These are phyloP conservation scores for Electrona antarctica DNA, from an alignment of 2,113 vertebrate species.

Conservation along the genomic window DNA sequence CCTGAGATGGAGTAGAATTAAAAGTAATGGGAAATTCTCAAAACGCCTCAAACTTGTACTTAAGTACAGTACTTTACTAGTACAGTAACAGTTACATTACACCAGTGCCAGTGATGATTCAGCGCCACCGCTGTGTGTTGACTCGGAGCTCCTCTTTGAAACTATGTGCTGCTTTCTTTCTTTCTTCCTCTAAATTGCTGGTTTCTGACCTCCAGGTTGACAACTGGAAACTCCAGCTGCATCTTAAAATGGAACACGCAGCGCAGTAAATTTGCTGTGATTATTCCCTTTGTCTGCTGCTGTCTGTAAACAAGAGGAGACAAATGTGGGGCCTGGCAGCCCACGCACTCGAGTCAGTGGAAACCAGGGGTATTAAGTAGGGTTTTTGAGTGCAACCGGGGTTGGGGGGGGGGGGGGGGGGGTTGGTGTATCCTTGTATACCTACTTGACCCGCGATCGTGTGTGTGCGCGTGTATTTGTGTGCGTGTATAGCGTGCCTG, in stretches of 20 bases:
- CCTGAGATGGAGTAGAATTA: too few relatives aligned
- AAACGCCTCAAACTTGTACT: too few relatives aligned
- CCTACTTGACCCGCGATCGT: not conserved
- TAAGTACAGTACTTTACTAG: too few relatives aligned
- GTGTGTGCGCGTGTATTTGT: conserved; percentile 1
- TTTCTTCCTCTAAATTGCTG: conserved; percentile 59
- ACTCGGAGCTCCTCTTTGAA: conserved; percentile 56
- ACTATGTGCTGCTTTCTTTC: conserved; percentile 2
- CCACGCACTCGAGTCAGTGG: conserved; percentile 30
- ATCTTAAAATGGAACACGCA: conserved; percentile 40
- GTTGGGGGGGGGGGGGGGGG: not conserved
- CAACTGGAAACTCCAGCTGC: conserved; percentile 53
- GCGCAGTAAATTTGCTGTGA: conserved; percentile 58
- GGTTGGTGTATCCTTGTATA: not conserved
- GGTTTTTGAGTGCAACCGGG: not conserved
- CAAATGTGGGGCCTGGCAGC: conserved; percentile 35
- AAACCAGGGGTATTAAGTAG: conserved; percentile 4
- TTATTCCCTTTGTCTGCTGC: conserved; percentile 42
- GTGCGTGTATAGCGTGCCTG: conserved; percentile 6
- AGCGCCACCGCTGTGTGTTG: conserved; percentile 45
- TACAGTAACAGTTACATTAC: too few relatives aligned
- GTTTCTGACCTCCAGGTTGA: conserved; percentile 62
- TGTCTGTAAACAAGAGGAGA: conserved; percentile 43
- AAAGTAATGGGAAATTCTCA: too few relatives aligned
- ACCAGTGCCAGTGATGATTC: conserved; percentile 37